Evolutionary conservation across 2,888 invertebrate species (phyloP).

Genomic region (Epiblema foenella): DNA sequence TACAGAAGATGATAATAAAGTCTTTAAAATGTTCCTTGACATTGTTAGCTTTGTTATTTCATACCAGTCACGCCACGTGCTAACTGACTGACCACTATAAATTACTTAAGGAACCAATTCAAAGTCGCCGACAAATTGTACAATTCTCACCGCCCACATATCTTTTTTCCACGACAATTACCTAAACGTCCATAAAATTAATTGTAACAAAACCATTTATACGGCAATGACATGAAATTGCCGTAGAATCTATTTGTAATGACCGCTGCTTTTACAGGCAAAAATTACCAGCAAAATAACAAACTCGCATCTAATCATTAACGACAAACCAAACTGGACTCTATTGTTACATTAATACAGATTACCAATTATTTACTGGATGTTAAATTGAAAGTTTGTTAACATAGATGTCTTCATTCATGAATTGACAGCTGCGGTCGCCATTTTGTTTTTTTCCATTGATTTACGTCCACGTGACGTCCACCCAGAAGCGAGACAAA

Average conservation of each 20-base stretch:
- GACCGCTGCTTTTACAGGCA: constrained; percentile 44
- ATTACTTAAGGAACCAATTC: constrained; percentile 37
- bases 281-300: constrained; percentile 35
- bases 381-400: constrained; percentile 49
- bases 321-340: constrained; percentile 45
- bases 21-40: constrained; percentile 1
- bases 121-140: constrained; percentile 46
- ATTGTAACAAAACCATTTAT: constrained; percentile 75
- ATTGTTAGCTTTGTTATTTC: constrained; percentile 24
- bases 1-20: background rate
- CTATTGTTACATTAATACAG: constrained; percentile 43
- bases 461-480: constrained; percentile 58
- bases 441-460: constrained; percentile 65
- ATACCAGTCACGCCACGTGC: constrained; percentile 34
- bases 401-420: constrained; percentile 70
- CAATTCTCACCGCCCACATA: constrained; percentile 64
- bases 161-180: constrained; percentile 79
- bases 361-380: background rate
- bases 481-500: constrained; percentile 57
- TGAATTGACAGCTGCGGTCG: constrained; percentile 77
- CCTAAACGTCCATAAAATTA: constrained; percentile 76
- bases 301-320: constrained; percentile 13
- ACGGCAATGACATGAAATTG: constrained; percentile 60
- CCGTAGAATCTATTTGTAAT: constrained; percentile 43
- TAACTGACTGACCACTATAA: constrained; percentile 27